phyloP scores from a whole-genome alignment of 2,113 vertebrate species.

The Leptodactylus fuscus region DNA sequence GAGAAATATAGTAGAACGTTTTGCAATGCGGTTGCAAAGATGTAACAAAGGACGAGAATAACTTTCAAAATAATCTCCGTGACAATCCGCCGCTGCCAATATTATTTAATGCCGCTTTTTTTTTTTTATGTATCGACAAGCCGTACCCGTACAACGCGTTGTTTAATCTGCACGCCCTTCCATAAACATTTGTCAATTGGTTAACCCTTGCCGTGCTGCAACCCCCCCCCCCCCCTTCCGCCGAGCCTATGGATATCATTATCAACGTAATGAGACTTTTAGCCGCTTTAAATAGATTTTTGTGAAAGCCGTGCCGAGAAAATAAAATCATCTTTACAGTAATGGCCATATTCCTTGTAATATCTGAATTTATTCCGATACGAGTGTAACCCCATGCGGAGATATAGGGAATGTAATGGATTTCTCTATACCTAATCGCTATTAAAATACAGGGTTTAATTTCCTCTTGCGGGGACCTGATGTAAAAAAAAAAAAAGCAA shows the following conservation, averaged over 20 bases:
- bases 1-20: conserved; percentile 84
- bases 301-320: conserved; percentile 31
- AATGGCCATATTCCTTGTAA: conserved; percentile 85
- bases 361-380: conserved; percentile 88
- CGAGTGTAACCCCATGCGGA: conserved; percentile 82
- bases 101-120: conserved; percentile 77
- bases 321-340: conserved; percentile 79
- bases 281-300: conserved; percentile 62
- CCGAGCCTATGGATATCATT: neutral
- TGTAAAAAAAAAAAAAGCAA: conserved; percentile 73
- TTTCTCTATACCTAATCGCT: conserved; percentile 83
- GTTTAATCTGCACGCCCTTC: conserved; percentile 70
- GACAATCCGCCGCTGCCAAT: conserved; percentile 82
- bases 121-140: conserved; percentile 70
- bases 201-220: neutral
- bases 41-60: conserved; percentile 81
- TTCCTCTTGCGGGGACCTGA: conserved; percentile 83
- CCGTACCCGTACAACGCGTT: conserved; percentile 58
- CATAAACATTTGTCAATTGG: conserved; percentile 26
- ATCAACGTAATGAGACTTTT: conserved; percentile 69
- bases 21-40: conserved; percentile 76
- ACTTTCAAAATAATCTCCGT: conserved; percentile 87
- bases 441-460: conserved; percentile 85
- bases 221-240: neutral
- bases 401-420: conserved; percentile 85